Base-by-base conservation (phyloP, 1,140 invertebrate species). In the Leguminivora glycinivorella region DNA sequence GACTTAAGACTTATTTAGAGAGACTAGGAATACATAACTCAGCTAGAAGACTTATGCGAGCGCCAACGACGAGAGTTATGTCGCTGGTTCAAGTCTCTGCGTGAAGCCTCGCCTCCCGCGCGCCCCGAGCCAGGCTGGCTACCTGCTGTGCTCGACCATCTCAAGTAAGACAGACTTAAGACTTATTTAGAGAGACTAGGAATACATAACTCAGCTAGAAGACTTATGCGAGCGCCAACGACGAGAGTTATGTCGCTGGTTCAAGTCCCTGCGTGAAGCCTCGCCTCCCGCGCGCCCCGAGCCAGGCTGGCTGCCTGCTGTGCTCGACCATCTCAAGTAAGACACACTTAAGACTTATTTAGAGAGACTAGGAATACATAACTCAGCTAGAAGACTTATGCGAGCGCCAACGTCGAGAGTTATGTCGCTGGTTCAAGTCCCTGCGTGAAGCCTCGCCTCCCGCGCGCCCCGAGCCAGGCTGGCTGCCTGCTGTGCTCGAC, bases 401-500 rank as follows among this genome's bases (percentile, higher is more conserved):
- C n/a, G n/a, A n/a, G n/a, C n/a, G n/a, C n/a, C n/a, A n/a, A n/a
- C n/a, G n/a, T n/a, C n/a, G n/a, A n/a, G n/a, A n/a, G n/a, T n/a
- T n/a, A n/a, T n/a, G n/a, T n/a, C n/a, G n/a, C n/a, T n/a, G n/a
- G n/a, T n/a, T n/a, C n/a, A n/a, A n/a, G n/a, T n/a, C n/a, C n/a
- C n/a, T n/a, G n/a, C n/a, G n/a, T n/a, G n/a, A n/a, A n/a, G n/a
- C n/a, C n/a, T n/a, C n/a, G n/a, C n/a, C n/a, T n/a, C 73, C 81
- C 0, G 70, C 79, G 1, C 69, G 73, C 0, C 77, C 80, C 1
- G 71, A 73, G 0, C 77, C 76, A 6, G 80, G 79, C 14, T 87
- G 85, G 85, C 78, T 90, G 67, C 81, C 85, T 0, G 85, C 76
- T 1, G 83, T 90, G 6, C n/a, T 90, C 52, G 78, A 86, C 0